Base-by-base conservation (phyloP, 2,797 vertebrate species). In the Xenops minutus region DNA sequence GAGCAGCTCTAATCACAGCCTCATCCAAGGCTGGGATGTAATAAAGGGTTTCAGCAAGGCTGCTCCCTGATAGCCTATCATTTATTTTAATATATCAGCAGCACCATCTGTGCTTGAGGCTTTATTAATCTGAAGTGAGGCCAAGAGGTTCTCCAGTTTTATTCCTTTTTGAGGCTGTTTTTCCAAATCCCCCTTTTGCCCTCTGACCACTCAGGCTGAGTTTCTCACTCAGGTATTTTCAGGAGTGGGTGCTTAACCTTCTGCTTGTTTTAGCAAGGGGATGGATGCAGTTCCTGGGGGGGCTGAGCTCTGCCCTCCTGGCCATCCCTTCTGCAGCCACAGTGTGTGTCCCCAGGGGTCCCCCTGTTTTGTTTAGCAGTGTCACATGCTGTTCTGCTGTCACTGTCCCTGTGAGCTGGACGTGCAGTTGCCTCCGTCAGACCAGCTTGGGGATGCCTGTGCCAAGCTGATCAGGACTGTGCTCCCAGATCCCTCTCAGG, bases 61-160 rank as follows among this genome's bases (percentile, higher is more conserved):
- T 93, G 76, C 78, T 95, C 64, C 44, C 76, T 12, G 9, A 29
- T 84, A 92, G 55, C 73, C 58, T 24, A 27, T 93, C 26, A 72
- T 94, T 97, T 93, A 89, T 97, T 94, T 95, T 88, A 89, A 93
- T 88, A 30, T 14, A 41, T 27, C 14, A 6, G 63, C 83, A 92
- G 55, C 7, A 34, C 86, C 85, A 43, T 92, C 88, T 85, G 73
- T 11, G 16, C 87, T 94, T 48, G 81, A 96, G 69, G 87, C 49
- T 95, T 93, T 88, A 84, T 88, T 83, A 83, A 55, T 15, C 54
- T 71, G 67, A 88, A 83, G 81, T 1, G 6, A 63, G 29, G 43
- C 78, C 69, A 37, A 37, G 64, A 89, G 29, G 26, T 88, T 92
- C 85, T 89, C 39, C 43, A 29, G 36, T 30, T 54, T 67, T 55